Evolutionary conservation across 1,140 invertebrate genomes (phyloP).

Genomic region (Aphis gossypii): DNA sequence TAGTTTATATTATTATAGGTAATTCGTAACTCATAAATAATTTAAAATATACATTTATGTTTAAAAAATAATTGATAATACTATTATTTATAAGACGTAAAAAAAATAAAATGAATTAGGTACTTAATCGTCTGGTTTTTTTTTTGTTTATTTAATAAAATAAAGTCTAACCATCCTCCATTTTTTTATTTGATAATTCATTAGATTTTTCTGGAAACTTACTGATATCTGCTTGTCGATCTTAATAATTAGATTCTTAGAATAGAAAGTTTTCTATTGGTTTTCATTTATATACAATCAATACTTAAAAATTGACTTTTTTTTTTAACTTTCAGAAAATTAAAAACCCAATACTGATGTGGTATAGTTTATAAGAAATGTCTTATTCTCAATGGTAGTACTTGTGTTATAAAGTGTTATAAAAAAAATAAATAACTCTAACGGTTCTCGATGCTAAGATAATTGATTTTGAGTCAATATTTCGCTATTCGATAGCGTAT

Average conservation of each 20-base stretch:
- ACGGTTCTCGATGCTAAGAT: neutral
- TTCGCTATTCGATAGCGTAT: neutral
- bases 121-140: neutral
- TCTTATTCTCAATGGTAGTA: neutral
- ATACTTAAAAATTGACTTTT: neutral
- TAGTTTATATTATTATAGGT: too few species aligned
- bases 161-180: neutral
- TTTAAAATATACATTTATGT: neutral
- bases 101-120: neutral
- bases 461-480: constrained; percentile 3
- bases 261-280: neutral
- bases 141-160: neutral
- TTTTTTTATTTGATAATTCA: neutral
- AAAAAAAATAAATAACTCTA: neutral
- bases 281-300: neutral
- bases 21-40: neutral
- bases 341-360: neutral
- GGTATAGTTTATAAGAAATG: neutral
- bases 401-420: neutral
- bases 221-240: neutral
- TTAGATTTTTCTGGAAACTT: neutral
- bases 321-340: constrained; percentile 4
- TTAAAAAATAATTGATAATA: neutral
- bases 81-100: neutral
- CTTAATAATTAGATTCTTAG: neutral